Base-by-base conservation (phyloP, 2,888 invertebrate species). In the Drosophila nigricruria region DNA sequence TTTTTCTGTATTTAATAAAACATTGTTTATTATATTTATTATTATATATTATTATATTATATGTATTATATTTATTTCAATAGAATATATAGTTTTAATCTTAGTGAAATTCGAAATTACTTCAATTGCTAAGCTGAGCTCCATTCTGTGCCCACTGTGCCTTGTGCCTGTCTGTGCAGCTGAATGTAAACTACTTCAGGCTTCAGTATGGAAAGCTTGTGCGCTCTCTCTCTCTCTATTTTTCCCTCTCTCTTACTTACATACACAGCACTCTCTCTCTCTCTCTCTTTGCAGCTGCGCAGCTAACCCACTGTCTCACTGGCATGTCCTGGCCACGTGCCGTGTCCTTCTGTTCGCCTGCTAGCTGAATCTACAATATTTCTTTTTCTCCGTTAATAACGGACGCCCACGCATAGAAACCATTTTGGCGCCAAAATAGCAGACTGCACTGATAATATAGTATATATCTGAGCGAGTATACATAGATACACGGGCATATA, bases 331-430 rank as follows among this genome's bases (percentile, higher is more conserved):
- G 38, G 42, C 47, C 18, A 18, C 43, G 12, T 36, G n/a, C 71
- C 23, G 0, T 0, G 14, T 18, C 0, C 1, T 88, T 42, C 83
- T 92, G 92, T 58, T 77, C 60, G 77, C 92, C 92, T 81, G 74
- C 75, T 83, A 78, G 32, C 81, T 78, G 89, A 88, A 91, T 91
- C 91, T 92, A 90, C 89, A 89, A 86, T 74, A 89, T 80, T 90
- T 90, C 89, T 92, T 92, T 92, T 92, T 92, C 90, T 88, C 84
- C 79, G 80, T 65, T 81, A 68, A 65, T 77, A 81, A 78, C 70
- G 57, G 66, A 91, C 91, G 90, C 91, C 91, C 91, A 91, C 91
- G 91, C 91, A 90, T 70, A 20, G 53, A 12, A 16, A 27, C n/a
- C 27, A 5, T 53, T 81, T 70, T 79, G 85, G 82, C 75, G 85